These are phyloP conservation scores for Leiothrix lutea DNA, from an alignment of 2,113 vertebrate genomes.

Conservation along the genomic window DNA sequence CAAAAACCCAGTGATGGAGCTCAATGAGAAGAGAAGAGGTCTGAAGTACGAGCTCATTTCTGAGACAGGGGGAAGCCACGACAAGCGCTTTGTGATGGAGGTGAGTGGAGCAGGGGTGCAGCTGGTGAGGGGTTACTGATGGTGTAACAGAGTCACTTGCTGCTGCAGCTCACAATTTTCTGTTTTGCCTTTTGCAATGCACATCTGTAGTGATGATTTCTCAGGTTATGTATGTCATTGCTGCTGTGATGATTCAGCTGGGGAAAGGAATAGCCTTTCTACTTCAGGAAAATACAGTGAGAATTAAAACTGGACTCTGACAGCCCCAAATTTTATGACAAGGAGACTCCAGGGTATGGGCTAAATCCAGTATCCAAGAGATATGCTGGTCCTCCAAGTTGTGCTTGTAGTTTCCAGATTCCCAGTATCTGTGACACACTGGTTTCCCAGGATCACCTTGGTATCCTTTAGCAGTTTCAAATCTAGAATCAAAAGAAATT, in stretches of 20 bases:
- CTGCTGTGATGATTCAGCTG: background rate
- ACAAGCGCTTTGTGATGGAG: conserved; percentile 99
- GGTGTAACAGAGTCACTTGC: background rate
- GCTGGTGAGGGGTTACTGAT: background rate
- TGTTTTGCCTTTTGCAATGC: background rate
- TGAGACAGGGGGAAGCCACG: conserved; percentile 95
- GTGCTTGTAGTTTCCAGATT: background rate
- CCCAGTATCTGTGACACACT: background rate
- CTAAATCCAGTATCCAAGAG: background rate
- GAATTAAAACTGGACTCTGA: background rate
- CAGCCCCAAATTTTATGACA: background rate
- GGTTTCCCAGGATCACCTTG: background rate
- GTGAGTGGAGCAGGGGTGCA: conserved; percentile 62
- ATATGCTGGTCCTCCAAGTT: background rate
- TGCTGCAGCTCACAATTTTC: background rate
- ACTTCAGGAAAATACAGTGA: background rate
- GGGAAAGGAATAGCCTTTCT: background rate
- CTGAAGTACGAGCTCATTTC: conserved; percentile 99
- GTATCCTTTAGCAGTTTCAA: background rate
- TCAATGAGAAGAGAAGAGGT: conserved; percentile 96
- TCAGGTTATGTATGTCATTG: background rate
- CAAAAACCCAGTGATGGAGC: conserved; percentile 99
- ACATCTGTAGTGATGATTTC: background rate
- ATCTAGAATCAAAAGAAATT: background rate
- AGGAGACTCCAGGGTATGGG: background rate